Percentiles rank a stretch among this genome's conserved stretches.
Evolutionary conservation across 2,888 invertebrate genomes (phyloP).

Genomic region (Ypsolopha scabrella): DNA sequence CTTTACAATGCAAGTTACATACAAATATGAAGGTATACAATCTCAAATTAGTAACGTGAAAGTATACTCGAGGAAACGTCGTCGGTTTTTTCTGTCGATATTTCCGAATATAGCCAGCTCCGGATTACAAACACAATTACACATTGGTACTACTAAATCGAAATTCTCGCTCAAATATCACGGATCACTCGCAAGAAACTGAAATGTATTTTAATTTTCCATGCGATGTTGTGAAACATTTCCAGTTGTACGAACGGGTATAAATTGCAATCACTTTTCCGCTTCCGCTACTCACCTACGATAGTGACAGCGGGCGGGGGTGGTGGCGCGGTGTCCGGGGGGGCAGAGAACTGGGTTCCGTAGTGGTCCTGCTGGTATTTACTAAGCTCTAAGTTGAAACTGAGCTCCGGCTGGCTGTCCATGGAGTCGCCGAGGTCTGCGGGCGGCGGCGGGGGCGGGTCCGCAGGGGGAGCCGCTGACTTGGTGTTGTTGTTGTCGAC

Average conservation of each 20-base stretch:
- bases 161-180: too few relatives aligned
- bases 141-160: too few relatives aligned
- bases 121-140: too few relatives aligned
- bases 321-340: slow-evolving; percentile 13
- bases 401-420: slow-evolving; percentile 57
- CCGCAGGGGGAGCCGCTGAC: slow-evolving; percentile 52
- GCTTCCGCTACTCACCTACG: slow-evolving; percentile 43
- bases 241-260: too few relatives aligned
- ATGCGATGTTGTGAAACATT: too few relatives aligned
- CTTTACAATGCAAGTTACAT: background rate
- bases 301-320: slow-evolving; percentile 42
- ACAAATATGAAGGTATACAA: too few relatives aligned
- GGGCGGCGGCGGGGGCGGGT: slow-evolving; percentile 64
- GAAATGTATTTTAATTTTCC: too few relatives aligned
- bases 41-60: too few relatives aligned
- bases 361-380: slow-evolving; percentile 81
- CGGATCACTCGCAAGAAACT: too few relatives aligned
- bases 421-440: slow-evolving; percentile 36
- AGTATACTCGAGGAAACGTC: too few relatives aligned
- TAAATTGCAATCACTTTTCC: background rate
- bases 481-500: slow-evolving; percentile 46
- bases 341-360: slow-evolving; percentile 73
- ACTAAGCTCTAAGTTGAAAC: slow-evolving; percentile 79
- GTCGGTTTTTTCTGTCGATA: too few relatives aligned
- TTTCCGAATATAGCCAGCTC: too few relatives aligned